Evolutionary conservation across 2,888 invertebrate genomes (phyloP).

Genomic region (Oasisia sp.): DNA sequence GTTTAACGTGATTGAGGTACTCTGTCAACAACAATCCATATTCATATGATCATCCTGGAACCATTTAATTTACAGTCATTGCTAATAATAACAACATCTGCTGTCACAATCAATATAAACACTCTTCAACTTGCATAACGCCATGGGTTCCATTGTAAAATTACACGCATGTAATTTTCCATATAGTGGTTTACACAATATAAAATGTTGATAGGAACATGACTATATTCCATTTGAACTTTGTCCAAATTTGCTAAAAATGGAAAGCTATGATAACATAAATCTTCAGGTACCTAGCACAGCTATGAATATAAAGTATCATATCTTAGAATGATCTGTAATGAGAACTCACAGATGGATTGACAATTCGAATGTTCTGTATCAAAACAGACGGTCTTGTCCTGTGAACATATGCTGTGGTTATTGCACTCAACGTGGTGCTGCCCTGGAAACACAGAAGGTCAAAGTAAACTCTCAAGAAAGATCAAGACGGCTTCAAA

Average conservation of each 20-base stretch:
- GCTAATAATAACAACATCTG: not conserved
- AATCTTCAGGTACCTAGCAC: not conserved
- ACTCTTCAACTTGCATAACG: not conserved
- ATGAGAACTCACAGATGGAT: slow-evolving; percentile 71
- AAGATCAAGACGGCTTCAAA: not conserved
- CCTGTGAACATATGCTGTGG: slow-evolving; percentile 77
- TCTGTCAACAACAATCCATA: not conserved
- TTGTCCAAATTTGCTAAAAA: too few species aligned
- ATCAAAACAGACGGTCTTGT: slow-evolving; percentile 81
- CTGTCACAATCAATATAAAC: not conserved
- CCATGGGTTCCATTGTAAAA: not conserved
- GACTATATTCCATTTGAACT: too few species aligned
- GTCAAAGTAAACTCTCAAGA: not conserved
- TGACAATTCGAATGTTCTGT: slow-evolving; percentile 82
- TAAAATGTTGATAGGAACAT: too few species aligned
- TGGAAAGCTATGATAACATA: not conserved
- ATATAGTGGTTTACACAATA: too few species aligned
- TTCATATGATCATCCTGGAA: not conserved
- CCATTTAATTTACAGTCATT: not conserved
- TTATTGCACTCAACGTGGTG: slow-evolving; percentile 50
- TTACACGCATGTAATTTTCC: too few species aligned
- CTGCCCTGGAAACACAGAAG: slow-evolving; percentile 29
- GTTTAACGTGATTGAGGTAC: not conserved
- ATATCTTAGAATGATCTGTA: not conserved
- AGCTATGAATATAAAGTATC: not conserved